These are phyloP conservation scores for Melinaea menophilus DNA, from an alignment of 2,888 invertebrate genomes.

Conservation along the genomic window DNA sequence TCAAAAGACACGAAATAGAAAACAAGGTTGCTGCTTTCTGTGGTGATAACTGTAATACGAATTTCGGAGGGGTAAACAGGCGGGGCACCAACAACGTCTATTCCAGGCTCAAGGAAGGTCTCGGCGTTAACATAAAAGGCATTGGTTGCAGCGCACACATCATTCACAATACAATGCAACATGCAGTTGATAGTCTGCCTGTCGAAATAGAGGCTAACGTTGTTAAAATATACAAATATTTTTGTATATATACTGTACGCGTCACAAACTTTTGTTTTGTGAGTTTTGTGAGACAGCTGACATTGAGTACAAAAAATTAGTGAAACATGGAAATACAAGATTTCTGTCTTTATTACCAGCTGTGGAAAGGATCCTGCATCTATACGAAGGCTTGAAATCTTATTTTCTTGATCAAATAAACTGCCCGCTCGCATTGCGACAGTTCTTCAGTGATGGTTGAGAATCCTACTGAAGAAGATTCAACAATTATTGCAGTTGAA, in stretches of 20 bases:
- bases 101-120: constrained; percentile 18
- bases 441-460: constrained; percentile 22
- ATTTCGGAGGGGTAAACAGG: constrained; percentile 19
- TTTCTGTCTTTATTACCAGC: constrained; percentile 20
- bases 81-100: constrained; percentile 15
- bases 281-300: constrained; percentile 24
- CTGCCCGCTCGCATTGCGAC: constrained; percentile 17
- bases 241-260: constrained; percentile 24
- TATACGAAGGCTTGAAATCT: constrained; percentile 22
- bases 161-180: constrained; percentile 19
- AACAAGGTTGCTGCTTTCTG: constrained; percentile 19
- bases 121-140: constrained; percentile 15
- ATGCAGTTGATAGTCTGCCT: constrained; percentile 20
- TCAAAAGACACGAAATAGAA: constrained; percentile 20
- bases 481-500: constrained; percentile 20
- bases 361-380: constrained; percentile 21
- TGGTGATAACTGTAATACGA: constrained; percentile 21
- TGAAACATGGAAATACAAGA: constrained; percentile 22
- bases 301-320: constrained; percentile 20
- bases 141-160: constrained; percentile 18
- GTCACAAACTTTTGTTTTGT: constrained; percentile 17
- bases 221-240: constrained; percentile 26
- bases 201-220: constrained; percentile 22
- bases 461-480: constrained; percentile 20
- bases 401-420: constrained; percentile 22